Evolutionary conservation across 2,888 invertebrate genomes (phyloP), one percentile per base, ranked within the genome.

Genomic region (Heterodera filipjevi): DNA sequence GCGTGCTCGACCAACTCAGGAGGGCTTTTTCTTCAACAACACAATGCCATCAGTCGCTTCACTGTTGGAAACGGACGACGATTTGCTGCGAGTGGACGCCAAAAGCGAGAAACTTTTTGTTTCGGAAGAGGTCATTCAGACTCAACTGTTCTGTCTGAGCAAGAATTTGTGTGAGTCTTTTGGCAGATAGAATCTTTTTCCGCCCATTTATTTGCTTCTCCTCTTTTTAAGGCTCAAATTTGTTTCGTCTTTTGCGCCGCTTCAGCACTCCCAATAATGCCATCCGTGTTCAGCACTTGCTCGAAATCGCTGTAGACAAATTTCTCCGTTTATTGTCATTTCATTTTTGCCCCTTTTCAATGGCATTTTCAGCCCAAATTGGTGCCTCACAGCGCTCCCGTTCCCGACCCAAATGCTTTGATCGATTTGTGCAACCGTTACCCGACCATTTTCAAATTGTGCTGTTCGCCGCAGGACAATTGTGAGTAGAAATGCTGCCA

Each of bases 401-500:
- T 1, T 10, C 77, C 72, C n/a, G 76, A 72, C 33, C 1, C 74
- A 19, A 16, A 53, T 12, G 32, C 35, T 71, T 46, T 77, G 30
- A 19, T 77, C 35, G 49, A 44, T 8, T 19, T 77, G 53, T 77
- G 77, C 71, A 77, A 77, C 14, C 44, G 77, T 44, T 76, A 44
- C 46, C 77, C 77, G n/a, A 66, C 66, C 12, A 66, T 77, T 35
- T 77, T 77, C 74, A 74, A 71, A 44, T 71, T 77, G 33, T 16
- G 59, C 16, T 71, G 71, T n/a, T 66, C 44, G 2, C 59, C 64
- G 8, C 64, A 53, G 14, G 77, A 77, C 44, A 76, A 71, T 35
- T 77, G 77, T 77, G 46, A 39, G 72, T 46, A 59, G 12, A 44
- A 49, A 49, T 49, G 49, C 16, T 33, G 19, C 16, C 19, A 12